Conservation (phyloP, 2,888 invertebrate genomes). For the Ornithoptera priamus region DNA sequence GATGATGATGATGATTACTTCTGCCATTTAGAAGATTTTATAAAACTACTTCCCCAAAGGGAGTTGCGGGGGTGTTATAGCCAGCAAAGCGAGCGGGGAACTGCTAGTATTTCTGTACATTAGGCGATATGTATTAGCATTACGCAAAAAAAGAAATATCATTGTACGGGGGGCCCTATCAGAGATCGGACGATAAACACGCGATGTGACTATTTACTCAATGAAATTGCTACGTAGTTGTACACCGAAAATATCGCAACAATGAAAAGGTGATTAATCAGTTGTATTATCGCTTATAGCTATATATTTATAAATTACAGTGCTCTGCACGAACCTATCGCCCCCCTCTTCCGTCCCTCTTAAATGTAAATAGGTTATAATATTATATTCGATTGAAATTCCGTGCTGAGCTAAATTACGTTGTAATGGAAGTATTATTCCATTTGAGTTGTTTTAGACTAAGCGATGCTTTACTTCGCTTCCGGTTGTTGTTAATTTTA, state of each 20-base stretch:
- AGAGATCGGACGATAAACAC: slow-evolving; percentile 36
- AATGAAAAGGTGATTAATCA: slow-evolving; percentile 24
- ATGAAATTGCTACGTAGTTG: slow-evolving; percentile 33
- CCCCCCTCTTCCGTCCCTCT: background rate
- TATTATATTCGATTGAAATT: too few species aligned
- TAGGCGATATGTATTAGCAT: background rate
- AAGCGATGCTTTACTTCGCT: too few species aligned
- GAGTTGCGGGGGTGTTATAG: too few species aligned
- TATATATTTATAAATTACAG: background rate
- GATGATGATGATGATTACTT: too few species aligned
- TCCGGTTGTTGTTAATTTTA: too few species aligned
- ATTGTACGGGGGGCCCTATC: background rate
- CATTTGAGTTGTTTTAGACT: too few species aligned
- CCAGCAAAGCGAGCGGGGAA: too few species aligned
- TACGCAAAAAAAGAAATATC: slow-evolving; percentile 25
- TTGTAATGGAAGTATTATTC: too few species aligned
- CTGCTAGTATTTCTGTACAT: background rate
- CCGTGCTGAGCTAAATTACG: too few species aligned
- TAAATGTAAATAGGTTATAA: background rate
- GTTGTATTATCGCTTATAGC: background rate
- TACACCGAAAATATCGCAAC: slow-evolving; percentile 11
- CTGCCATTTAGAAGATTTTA: too few species aligned
- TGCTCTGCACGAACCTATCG: background rate
- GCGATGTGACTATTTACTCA: slow-evolving; percentile 38
- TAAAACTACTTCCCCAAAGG: too few species aligned